Evolutionary conservation across 2,113 vertebrate species (phyloP), one percentile per base, ranked within the genome.

Genomic region (Epinephelus fuscoguttatus): DNA sequence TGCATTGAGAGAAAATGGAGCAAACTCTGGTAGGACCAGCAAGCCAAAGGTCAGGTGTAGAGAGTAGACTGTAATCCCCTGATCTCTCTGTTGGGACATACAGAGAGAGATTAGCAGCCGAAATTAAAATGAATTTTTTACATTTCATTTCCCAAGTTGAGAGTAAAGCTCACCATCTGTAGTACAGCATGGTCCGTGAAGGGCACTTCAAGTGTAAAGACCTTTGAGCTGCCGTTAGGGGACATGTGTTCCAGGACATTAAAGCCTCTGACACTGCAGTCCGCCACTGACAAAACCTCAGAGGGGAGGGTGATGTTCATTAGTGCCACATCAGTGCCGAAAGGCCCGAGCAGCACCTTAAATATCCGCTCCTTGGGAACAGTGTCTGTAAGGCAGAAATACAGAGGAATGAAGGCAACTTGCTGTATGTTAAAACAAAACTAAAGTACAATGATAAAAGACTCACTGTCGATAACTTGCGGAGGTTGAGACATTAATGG

Each of bases 301-400:
- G 62, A 81, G 17, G 75, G 82, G 83, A 95, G 78, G 7, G 92
- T 93, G 18, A 98, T 55, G 53, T 94, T 95, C n/a, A 95, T 15
- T 18, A 97, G 90, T 5, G 71, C 82, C 64, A 96, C 94, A 49
- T 97, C 97, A 27, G 84, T 62, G 0, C 94, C 85, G 37, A 97
- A 96, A 0, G 70, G 87, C 56, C 96, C 96, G 3, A 96, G 55
- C 1, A 89, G 69, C 7, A 95, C 61, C 64, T 93, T 95, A 81
- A 97, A 96, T 27, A 94, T 8, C 17, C n/a, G 55, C 0, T 70
- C 62, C 11, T 79, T 75, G 0, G 91, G 69, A 71, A 93, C 86
- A 13, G 94, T 94, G 1, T 93, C 95, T 96, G 86, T 14, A 23
- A 57, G 5, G 61, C 0, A 25, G 57, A 45, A 37, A 37, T 2